Conservation (phyloP, 2,888 invertebrate species). For the Luperina testacea region DNA sequence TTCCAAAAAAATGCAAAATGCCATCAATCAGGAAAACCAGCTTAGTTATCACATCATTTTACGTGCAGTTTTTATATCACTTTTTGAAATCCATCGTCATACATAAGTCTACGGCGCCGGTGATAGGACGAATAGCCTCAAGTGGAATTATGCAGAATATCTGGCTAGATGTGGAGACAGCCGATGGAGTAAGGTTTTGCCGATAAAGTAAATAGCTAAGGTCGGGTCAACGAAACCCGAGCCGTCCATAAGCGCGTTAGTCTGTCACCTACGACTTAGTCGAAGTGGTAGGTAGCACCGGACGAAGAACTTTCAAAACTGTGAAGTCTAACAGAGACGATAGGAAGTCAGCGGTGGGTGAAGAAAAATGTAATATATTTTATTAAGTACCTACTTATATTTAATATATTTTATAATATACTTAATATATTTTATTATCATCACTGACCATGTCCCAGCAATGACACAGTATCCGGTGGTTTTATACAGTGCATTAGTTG, state of each 20-base stretch:
- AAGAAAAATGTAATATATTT: background rate
- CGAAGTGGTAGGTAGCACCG: background rate
- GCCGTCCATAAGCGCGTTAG: no score
- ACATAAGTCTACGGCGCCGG: background rate
- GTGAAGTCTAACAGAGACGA: background rate
- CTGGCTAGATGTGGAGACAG: background rate
- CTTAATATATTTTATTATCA: background rate
- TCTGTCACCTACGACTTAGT: background rate
- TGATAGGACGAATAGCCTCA: background rate
- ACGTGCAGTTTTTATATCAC: background rate
- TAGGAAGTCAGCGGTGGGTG: background rate
- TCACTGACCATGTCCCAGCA: background rate
- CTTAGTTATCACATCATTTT: background rate
- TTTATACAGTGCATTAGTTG: background rate
- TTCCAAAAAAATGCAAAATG: background rate
- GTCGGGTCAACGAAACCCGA: background rate
- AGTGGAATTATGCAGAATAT: background rate
- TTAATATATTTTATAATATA: no score
- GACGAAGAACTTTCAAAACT: background rate
- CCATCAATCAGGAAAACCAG: background rate
- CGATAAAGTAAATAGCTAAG: background rate
- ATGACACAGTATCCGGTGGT: background rate
- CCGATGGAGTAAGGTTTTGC: background rate
- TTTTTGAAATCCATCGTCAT: background rate
- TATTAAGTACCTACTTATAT: no score